A percentile compares a stretch with the other conserved stretches of the same genome.
These are phyloP conservation scores for Varecia variegata DNA, from an alignment of 2,797 vertebrate species.

Conservation along the genomic window DNA sequence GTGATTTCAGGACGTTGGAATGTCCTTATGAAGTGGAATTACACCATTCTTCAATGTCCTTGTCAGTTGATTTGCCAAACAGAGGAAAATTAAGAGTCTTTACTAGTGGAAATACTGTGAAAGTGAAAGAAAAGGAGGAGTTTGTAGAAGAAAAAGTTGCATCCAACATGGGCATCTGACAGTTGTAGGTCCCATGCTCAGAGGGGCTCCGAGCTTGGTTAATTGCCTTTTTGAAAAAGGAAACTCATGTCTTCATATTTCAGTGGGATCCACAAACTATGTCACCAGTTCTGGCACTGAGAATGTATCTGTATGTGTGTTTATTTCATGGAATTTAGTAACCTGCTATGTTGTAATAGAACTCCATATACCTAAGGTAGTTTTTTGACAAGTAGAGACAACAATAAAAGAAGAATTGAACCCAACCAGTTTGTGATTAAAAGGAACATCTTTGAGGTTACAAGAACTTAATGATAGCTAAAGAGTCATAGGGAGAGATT, in stretches of 20 bases:
- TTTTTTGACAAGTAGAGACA: background rate
- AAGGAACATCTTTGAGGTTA: background rate
- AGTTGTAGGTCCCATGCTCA: background rate
- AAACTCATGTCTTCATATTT: background rate
- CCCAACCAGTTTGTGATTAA: background rate
- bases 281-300: background rate
- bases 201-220: background rate
- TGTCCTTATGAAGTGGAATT: background rate
- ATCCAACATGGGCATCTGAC: fast-evolving
- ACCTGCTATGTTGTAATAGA: background rate
- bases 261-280: background rate
- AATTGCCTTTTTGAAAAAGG: background rate
- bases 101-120: background rate
- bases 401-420: background rate
- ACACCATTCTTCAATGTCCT: background rate
- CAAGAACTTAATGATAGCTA: background rate
- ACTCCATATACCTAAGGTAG: background rate
- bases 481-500: background rate
- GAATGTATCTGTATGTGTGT: background rate
- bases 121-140: background rate
- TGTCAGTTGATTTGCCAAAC: background rate
- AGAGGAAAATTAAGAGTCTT: background rate
- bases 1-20: background rate
- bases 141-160: background rate
- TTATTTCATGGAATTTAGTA: background rate